A percentile compares a stretch with the other conserved stretches of the same genome.
Conservation (phyloP, 2,797 vertebrate genomes). For the Lagocephalus sceleratus region DNA sequence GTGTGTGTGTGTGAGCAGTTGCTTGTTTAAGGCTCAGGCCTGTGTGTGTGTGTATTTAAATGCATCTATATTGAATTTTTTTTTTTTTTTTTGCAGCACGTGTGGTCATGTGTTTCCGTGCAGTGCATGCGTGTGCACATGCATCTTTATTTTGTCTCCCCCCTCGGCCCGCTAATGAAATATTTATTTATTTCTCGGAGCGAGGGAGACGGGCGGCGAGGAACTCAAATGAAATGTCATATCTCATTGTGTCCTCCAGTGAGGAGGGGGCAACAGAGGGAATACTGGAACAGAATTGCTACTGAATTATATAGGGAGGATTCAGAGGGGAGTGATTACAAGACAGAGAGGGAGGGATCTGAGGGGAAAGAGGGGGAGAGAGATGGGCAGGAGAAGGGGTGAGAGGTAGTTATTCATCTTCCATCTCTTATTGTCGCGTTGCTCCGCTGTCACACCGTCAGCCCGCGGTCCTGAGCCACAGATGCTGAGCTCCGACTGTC, state of each 20-base stretch:
- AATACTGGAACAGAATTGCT: slow-evolving; percentile 58
- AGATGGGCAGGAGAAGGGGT: not conserved
- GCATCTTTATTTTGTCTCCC: slow-evolving; percentile 48
- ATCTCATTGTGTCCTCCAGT: slow-evolving; percentile 69
- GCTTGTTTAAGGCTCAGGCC: slow-evolving; percentile 34
- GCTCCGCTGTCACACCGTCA: slow-evolving; percentile 18
- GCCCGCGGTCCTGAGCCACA: slow-evolving; percentile 24
- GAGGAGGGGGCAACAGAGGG: slow-evolving; percentile 46
- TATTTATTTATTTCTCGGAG: slow-evolving; percentile 88
- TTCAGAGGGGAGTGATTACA: slow-evolving; percentile 72
- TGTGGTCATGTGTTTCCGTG: slow-evolving; percentile 14
- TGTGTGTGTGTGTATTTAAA: slow-evolving; percentile 44
- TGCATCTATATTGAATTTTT: slow-evolving; percentile 35
- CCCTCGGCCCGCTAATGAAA: slow-evolving; percentile 79
- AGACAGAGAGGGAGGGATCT: slow-evolving; percentile 29
- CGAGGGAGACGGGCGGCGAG: slow-evolving; percentile 57
- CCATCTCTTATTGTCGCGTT: slow-evolving; percentile 34
- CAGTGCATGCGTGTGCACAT: slow-evolving; percentile 2
- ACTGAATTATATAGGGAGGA: slow-evolving; percentile 65
- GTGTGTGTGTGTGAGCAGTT: slow-evolving; percentile 2
- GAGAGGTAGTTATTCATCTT: slow-evolving; percentile 35
- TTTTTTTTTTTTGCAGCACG: not conserved
- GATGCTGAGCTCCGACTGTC: slow-evolving; percentile 25
- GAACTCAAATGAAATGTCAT: slow-evolving; percentile 75
- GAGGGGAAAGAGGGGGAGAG: slow-evolving; percentile 7